Percentiles rank a stretch among this genome's conserved stretches.
Conservation (phyloP, 53 echinoderm and acorn worm genomes). For the Holothuria scabra region DNA sequence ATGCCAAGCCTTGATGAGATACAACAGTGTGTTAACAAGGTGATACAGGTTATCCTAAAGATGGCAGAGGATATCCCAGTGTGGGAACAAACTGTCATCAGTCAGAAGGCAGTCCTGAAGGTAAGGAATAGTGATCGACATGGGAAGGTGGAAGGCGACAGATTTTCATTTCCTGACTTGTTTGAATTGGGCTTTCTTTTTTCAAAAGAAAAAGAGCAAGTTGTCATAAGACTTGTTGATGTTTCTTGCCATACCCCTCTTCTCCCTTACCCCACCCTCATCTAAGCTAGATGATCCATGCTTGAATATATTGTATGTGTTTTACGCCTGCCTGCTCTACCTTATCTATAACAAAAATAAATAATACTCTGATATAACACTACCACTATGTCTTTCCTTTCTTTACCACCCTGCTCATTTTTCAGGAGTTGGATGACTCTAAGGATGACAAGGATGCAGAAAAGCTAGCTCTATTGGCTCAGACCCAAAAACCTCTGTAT, state of each 20-base stretch:
- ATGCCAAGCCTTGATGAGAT: constrained; percentile 90
- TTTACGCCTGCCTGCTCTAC: neutral
- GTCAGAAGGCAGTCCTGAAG: constrained; percentile 94
- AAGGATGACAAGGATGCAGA: constrained; percentile 98
- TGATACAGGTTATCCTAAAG: constrained; percentile 92
- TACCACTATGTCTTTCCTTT: too few species aligned
- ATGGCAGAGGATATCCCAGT: constrained; percentile 97
- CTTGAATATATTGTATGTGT: too few species aligned
- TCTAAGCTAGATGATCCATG: too few species aligned
- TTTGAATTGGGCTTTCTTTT: neutral
- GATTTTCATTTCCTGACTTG: too few species aligned
- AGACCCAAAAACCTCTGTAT: constrained; percentile 90
- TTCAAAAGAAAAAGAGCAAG: too few species aligned
- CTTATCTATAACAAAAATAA: neutral
- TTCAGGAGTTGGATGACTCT: constrained; percentile 84
- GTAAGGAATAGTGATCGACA: constrained; percentile 46
- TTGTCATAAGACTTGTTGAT: too few species aligned
- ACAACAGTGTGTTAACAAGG: constrained; percentile 91
- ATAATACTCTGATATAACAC: neutral
- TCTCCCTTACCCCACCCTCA: too few species aligned
- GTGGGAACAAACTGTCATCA: constrained; percentile 96
- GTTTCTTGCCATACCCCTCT: too few species aligned
- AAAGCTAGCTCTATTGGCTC: constrained; percentile 83
- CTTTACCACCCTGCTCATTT: neutral
- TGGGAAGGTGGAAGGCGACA: too few species aligned